These are phyloP conservation scores for Molossus alvarezi DNA, from an alignment of 2,797 vertebrate species.

Conservation along the genomic window DNA sequence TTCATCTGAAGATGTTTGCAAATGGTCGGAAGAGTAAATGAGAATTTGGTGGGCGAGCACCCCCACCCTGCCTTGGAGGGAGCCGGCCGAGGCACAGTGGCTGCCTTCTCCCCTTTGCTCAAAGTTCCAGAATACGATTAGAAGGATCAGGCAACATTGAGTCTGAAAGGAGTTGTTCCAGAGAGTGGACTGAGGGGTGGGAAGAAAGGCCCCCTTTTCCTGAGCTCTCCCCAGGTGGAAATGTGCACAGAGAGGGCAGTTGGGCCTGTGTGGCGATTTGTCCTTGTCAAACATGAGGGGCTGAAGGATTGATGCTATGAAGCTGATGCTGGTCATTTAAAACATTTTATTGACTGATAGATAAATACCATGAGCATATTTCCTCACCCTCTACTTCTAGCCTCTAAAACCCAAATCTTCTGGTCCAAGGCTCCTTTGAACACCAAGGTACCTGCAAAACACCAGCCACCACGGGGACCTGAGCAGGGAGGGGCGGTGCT, in stretches of 20 bases:
- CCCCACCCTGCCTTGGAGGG: not conserved
- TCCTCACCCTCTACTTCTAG: not conserved
- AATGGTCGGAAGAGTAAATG: conserved; percentile 73
- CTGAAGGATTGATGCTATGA: not conserved
- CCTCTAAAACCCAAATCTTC: conserved; percentile 6
- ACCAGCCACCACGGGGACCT: not conserved
- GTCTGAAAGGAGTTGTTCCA: conserved; percentile 30
- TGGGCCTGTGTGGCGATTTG: not conserved
- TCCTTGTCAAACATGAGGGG: not conserved
- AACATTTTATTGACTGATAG: not conserved
- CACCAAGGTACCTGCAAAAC: not conserved
- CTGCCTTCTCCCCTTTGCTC: not conserved
- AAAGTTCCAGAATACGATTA: conserved; percentile 45
- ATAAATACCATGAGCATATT: not conserved
- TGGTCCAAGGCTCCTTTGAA: not conserved
- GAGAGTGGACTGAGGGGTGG: not conserved
- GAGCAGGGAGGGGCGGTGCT: not conserved
- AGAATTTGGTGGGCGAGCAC: not conserved
- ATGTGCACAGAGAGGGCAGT: not conserved
- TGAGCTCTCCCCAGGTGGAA: not conserved
- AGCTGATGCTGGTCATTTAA: not conserved
- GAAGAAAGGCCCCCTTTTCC: not conserved
- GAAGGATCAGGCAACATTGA: not conserved
- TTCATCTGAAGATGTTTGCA: conserved; percentile 83
- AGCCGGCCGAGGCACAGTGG: not conserved